Evolutionary conservation across 92 coral and sea anemone genomes (phyloP).

Genomic region (Ricordea florida): DNA sequence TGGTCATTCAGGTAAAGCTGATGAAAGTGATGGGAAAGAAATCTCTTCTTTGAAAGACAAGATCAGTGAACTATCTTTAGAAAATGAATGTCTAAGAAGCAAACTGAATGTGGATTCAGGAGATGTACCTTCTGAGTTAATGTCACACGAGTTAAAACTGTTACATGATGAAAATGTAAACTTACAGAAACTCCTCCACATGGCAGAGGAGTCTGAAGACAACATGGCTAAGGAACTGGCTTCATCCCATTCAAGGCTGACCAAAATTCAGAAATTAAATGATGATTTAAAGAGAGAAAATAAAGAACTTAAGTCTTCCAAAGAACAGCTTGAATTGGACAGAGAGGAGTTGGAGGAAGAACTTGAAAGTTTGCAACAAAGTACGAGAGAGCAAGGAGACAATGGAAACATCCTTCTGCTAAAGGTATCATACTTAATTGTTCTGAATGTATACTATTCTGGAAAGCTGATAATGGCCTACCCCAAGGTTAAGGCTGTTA

Average conservation of each 20-base stretch:
- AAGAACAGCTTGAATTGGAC: slow-evolving; percentile 63
- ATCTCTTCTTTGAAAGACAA: slow-evolving; percentile 63
- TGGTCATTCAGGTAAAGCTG: slow-evolving; percentile 20
- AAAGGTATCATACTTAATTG: no score
- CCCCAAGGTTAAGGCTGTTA: no score
- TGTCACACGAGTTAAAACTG: slow-evolving; percentile 41
- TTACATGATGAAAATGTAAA: slow-evolving; percentile 65
- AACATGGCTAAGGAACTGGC: slow-evolving; percentile 71
- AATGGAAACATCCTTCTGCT: slow-evolving; percentile 15
- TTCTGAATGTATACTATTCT: no score
- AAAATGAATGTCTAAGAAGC: slow-evolving; percentile 60
- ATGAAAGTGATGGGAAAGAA: slow-evolving; percentile 30
- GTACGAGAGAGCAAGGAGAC: neutral
- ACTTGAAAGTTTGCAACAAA: slow-evolving; percentile 46
- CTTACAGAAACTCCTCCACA: slow-evolving; percentile 75
- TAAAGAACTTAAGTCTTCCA: slow-evolving; percentile 38
- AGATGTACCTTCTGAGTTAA: slow-evolving; percentile 18
- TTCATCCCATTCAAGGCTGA: slow-evolving; percentile 51
- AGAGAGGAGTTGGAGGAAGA: slow-evolving; percentile 70
- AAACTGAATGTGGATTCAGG: slow-evolving; percentile 11
- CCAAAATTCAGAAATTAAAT: slow-evolving; percentile 54
- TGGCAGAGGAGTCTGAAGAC: slow-evolving; percentile 86
- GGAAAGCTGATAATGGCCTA: no score
- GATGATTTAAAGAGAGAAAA: slow-evolving; percentile 47
- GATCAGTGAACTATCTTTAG: slow-evolving; percentile 53